Conservation (phyloP, 2,113 vertebrate species). For the Microtus oregoni region DNA sequence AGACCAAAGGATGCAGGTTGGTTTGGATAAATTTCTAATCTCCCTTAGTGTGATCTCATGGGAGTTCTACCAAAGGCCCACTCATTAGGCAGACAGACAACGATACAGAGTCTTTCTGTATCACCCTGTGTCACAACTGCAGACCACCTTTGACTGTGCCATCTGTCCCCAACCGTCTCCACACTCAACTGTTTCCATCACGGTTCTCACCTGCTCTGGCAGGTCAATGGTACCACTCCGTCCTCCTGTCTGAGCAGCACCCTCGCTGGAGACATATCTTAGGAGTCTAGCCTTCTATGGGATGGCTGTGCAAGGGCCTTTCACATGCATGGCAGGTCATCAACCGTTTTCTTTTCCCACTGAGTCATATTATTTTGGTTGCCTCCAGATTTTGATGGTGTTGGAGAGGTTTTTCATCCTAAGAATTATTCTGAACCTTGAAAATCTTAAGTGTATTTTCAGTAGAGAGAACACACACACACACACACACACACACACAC, state of each 20-base stretch:
- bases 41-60: neutral
- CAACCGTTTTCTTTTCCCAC: neutral
- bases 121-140: neutral
- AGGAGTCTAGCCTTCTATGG: neutral
- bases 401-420: neutral
- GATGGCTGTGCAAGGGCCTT: neutral
- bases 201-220: neutral
- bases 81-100: neutral
- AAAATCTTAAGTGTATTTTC: neutral
- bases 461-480: neutral
- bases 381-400: neutral
- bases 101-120: too few relatives aligned
- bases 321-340: neutral
- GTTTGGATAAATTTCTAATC: neutral
- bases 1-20: neutral
- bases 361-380: neutral
- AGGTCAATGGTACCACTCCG: neutral
- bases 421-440: constrained; percentile 3
- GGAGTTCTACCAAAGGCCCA: neutral
- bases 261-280: neutral
- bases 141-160: neutral
- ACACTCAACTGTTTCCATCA: neutral
- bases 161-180: neutral
- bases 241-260: too few relatives aligned
- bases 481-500: neutral